Evolutionary conservation across 2,113 vertebrate genomes (phyloP), one percentile per base, ranked within the genome.

Genomic region (Mobula hypostoma): DNA sequence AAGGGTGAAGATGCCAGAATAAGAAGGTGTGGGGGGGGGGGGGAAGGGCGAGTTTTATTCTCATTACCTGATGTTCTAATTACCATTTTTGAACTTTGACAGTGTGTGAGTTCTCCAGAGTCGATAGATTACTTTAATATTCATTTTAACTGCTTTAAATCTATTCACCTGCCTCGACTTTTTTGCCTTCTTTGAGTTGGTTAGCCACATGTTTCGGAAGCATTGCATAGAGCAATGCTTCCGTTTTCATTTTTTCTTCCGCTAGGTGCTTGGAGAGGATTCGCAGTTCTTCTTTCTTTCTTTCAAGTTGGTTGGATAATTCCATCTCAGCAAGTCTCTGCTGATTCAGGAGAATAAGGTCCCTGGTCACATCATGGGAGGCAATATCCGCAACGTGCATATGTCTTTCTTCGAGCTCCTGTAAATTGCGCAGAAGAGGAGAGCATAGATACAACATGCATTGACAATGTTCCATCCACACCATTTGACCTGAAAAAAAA

Each of bases 391-490:
- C 96, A 15, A 98, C 96, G 94, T 98, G 97, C 95, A 98, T 97
- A 94, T 97, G 96, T 29, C 97, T 95, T 94, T 97, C 97, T 95
- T 98, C 97, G 95, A 98, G 95, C 94, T 98, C 97, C 6, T 97
- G 96, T 95, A 98, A 85, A 0, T 96, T 95, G 94, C 97, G 97
- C 0, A 98, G 96, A 83, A 97, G 94, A 80, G 97, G 97, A 0
- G 97, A 98, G 95, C 97, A 97, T 29, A 98, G 96, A 40, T 98
- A 98, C 0, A 98, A 95, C 97, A 98, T 97, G 94, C 97, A 97
- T 94, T 96, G 95, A 68, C 97, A 87, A 56, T 97, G 80, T 94
- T 97, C 96, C 97, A 98, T 98, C 97, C 97, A 98, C 94, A 98
- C 95, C 97, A 98, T 98, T 96, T 98, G 97, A 21, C 96, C 96